Evolutionary conservation across 2,888 invertebrate species (phyloP).

Genomic region (Alcis repandata): DNA sequence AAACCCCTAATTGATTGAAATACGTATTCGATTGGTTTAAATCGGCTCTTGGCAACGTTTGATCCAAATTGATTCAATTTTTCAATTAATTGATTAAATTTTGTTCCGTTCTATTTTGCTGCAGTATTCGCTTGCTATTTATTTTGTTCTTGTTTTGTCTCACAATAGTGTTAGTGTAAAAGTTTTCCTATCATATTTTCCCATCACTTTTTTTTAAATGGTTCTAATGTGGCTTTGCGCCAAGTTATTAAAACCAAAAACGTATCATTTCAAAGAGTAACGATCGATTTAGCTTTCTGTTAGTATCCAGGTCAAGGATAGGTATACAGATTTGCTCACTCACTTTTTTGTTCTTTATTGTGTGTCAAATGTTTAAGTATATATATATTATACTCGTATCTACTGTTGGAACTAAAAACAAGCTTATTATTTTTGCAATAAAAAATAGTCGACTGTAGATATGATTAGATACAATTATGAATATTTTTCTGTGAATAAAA

Average conservation of each 20-base stretch:
- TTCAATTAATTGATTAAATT: too few relatives aligned
- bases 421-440: neutral
- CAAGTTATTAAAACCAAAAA: constrained; percentile 11
- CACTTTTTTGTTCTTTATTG: constrained; percentile 14
- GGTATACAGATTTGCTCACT: constrained; percentile 15
- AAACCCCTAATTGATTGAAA: too few relatives aligned
- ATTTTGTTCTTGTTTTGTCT: too few relatives aligned
- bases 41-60: too few relatives aligned
- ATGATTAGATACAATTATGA: too few relatives aligned
- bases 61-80: too few relatives aligned
- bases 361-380: neutral
- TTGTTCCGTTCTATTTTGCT: too few relatives aligned
- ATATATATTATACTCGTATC: neutral
- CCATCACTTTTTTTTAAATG: neutral
- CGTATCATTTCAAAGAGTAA: constrained; percentile 13
- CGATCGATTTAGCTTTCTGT: constrained; percentile 6
- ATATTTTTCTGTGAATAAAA: too few relatives aligned
- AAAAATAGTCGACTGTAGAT: too few relatives aligned
- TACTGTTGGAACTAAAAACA: neutral
- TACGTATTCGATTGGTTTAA: too few relatives aligned
- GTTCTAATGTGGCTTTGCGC: constrained; percentile 8
- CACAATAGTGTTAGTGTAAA: too few relatives aligned
- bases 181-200: neutral
- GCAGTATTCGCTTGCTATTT: too few relatives aligned
- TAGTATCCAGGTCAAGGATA: constrained; percentile 25